These are phyloP conservation scores for Campopleginae sp. DNA, from an alignment of 2,888 invertebrate genomes.

Conservation along the genomic window DNA sequence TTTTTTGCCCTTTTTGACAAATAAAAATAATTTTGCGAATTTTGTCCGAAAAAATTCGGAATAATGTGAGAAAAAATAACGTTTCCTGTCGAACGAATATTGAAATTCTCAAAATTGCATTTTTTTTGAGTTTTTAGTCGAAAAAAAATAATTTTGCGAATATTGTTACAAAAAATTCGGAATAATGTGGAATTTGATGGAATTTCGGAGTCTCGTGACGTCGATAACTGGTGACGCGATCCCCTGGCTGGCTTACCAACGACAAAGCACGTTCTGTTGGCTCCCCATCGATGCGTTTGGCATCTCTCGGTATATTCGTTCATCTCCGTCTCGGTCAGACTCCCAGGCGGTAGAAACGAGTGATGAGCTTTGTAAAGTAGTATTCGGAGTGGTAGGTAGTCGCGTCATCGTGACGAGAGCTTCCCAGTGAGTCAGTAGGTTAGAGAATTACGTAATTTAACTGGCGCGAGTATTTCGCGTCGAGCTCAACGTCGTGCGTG, in stretches of 20 bases:
- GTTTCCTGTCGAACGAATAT: too few species aligned
- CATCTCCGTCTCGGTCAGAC: neutral
- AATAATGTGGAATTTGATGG: neutral
- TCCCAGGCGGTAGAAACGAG: neutral
- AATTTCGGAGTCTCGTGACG: neutral
- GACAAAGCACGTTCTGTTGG: too few species aligned
- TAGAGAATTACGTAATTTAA: constrained; percentile 77
- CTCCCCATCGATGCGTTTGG: neutral
- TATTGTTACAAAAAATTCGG: too few species aligned
- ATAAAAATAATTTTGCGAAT: too few species aligned
- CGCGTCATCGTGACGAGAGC: constrained; percentile 65
- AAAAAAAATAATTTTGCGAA: neutral
- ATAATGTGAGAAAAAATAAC: too few species aligned
- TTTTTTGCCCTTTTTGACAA: too few species aligned
- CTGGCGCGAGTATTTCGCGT: constrained; percentile 51
- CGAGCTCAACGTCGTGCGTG: constrained; percentile 49
- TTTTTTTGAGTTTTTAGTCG: neutral
- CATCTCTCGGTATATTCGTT: neutral
- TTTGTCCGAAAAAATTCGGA: too few species aligned
- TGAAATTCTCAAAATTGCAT: too few species aligned
- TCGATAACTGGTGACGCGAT: neutral
- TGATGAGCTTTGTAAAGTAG: constrained; percentile 39
- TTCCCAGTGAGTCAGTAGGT: constrained; percentile 78
- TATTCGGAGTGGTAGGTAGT: constrained; percentile 28
- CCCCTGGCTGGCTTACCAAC: neutral